phyloP scores from a whole-genome alignment of 2,888 invertebrate genomes.

The Sialis fuliginosa region DNA sequence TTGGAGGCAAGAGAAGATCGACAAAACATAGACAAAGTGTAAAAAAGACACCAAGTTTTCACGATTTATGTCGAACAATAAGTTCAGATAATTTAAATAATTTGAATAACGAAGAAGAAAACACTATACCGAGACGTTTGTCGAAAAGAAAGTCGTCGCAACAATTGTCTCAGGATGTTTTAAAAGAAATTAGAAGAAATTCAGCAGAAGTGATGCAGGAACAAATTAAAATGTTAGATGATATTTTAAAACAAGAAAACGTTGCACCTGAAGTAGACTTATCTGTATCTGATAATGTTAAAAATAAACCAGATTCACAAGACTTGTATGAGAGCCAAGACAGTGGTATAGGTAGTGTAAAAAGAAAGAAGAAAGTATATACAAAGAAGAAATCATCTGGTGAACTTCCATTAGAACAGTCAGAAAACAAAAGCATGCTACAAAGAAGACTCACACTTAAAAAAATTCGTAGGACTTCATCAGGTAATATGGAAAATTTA shows the following conservation, averaged over 20 bases:
- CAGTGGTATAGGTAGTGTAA: conserved; percentile 13
- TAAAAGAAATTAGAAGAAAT: conserved; percentile 28
- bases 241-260: conserved; percentile 33
- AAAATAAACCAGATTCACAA: conserved; percentile 17
- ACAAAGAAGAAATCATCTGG: conserved; percentile 18
- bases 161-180: conserved; percentile 18
- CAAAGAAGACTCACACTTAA: conserved; percentile 7
- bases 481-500: neutral
- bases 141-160: conserved; percentile 21
- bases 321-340: conserved; percentile 10
- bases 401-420: conserved; percentile 10
- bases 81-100: conserved; percentile 31
- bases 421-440: conserved; percentile 2
- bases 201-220: conserved; percentile 38
- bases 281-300: conserved; percentile 11
- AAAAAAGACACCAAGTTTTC: conserved; percentile 29
- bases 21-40: conserved; percentile 20
- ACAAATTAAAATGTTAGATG: conserved; percentile 33
- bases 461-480: conserved; percentile 1
- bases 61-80: conserved; percentile 34
- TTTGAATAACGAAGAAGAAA: conserved; percentile 33
- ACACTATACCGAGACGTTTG: conserved; percentile 24
- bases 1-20: conserved; percentile 20
- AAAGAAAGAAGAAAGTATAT: conserved; percentile 18
- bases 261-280: conserved; percentile 30